These are phyloP conservation scores for Drosophila kepulauana DNA, from an alignment of 1,140 invertebrate genomes.

Conservation along the genomic window DNA sequence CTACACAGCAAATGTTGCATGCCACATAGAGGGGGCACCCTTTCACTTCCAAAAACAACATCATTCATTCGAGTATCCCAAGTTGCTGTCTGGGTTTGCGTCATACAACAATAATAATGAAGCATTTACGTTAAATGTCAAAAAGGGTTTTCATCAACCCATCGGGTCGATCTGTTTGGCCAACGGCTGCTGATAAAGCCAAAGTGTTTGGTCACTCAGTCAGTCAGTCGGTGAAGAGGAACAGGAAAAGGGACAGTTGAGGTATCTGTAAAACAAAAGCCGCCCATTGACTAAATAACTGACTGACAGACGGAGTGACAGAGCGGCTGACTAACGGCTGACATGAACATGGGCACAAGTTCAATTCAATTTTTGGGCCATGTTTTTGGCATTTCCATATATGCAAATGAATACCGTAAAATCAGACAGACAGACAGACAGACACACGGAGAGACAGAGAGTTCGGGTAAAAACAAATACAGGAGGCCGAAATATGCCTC, in stretches of 20 bases:
- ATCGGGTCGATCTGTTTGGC: conserved; percentile 27
- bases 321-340: conserved; percentile 47
- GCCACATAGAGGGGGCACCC: conserved; percentile 26
- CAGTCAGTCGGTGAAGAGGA: not conserved
- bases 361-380: conserved; percentile 82
- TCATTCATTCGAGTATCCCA: conserved; percentile 6
- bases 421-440: conserved; percentile 39
- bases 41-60: not conserved
- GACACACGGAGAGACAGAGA: not conserved
- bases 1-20: conserved; percentile 61
- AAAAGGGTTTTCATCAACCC: conserved; percentile 59
- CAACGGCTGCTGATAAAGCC: conserved; percentile 52
- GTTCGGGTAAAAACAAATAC: conserved; percentile 16
- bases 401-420: conserved; percentile 80
- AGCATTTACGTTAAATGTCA: conserved; percentile 80
- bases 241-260: not conserved
- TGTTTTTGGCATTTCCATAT: conserved; percentile 82
- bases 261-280: conserved; percentile 59
- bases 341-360: conserved; percentile 69
- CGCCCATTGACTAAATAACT: conserved; percentile 17
- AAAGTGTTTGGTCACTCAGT: conserved; percentile 77
- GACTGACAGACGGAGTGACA: not conserved
- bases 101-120: conserved; percentile 80
- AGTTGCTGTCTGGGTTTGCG: conserved; percentile 34
- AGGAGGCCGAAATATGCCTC: not conserved